Conservation (phyloP, 2,888 invertebrate genomes). For the Drosophila atroscutellata region DNA sequence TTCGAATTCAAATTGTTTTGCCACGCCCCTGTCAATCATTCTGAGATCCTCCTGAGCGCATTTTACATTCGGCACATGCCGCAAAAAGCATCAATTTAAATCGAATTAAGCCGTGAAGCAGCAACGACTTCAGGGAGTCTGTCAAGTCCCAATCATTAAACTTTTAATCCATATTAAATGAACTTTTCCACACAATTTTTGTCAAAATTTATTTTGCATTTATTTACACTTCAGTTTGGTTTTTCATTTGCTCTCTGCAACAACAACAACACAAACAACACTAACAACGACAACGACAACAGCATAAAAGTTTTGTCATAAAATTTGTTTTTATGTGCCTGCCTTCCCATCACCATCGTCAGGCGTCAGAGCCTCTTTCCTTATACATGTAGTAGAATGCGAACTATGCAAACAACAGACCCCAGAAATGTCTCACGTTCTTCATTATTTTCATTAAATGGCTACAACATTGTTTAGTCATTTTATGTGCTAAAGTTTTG, state of each 20-base stretch:
- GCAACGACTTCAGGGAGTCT: conserved; percentile 19
- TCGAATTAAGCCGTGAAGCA: conserved; percentile 56
- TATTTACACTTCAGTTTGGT: conserved; percentile 69
- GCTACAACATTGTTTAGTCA: conserved; percentile 56
- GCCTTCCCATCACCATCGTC: conserved; percentile 9
- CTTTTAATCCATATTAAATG: conserved; percentile 78
- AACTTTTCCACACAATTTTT: conserved; percentile 70
- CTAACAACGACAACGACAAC: conserved; percentile 18
- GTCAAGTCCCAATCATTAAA: conserved; percentile 47
- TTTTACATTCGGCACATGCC: conserved; percentile 35
- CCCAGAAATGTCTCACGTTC: conserved; percentile 62
- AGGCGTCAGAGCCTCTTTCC: conserved; percentile 29
- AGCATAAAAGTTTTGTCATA: conserved; percentile 66
- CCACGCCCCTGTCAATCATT: conserved; percentile 61
- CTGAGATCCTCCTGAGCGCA: conserved; percentile 27
- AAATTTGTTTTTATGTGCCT: conserved; percentile 68
- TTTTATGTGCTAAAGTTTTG: conserved; percentile 58
- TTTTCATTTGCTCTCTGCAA: conserved; percentile 40
- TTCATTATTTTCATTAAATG: conserved; percentile 70
- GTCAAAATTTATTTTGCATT: conserved; percentile 69
- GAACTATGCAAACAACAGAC: conserved; percentile 43
- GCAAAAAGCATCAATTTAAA: conserved; percentile 46
- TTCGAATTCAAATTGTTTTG: conserved; percentile 50
- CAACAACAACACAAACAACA: conserved; percentile 20
- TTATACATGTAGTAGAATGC: conserved; percentile 27